Conservation (phyloP, 2,888 invertebrate species). For the Drosophila peninsularis region DNA sequence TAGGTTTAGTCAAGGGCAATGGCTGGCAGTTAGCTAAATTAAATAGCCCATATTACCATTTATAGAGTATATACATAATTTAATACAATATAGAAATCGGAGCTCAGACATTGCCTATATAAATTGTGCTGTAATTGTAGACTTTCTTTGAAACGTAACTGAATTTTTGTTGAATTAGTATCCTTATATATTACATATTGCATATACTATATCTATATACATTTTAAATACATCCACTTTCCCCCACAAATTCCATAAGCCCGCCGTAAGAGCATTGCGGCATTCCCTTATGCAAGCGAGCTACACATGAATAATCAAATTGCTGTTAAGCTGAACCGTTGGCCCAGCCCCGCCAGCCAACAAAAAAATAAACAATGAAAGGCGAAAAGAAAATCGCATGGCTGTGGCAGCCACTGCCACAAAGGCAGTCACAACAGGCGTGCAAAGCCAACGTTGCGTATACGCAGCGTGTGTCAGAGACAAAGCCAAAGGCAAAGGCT, state of each 20-base stretch:
- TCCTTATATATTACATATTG: no score
- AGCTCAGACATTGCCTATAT: no score
- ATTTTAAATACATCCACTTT: neutral
- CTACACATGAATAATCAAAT: conserved; percentile 67
- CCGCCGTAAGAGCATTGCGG: neutral
- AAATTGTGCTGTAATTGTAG: no score
- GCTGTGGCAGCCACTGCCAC: conserved; percentile 11
- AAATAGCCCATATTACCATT: neutral
- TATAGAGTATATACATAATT: no score
- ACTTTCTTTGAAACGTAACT: no score
- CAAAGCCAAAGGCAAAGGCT: neutral
- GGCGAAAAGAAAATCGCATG: conserved; percentile 9
- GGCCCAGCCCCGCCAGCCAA: conserved; percentile 19
- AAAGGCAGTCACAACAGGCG: conserved; percentile 9
- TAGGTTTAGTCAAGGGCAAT: no score
- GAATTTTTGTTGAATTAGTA: no score
- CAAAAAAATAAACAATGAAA: conserved; percentile 17
- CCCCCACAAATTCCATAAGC: neutral
- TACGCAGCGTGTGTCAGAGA: conserved; percentile 43
- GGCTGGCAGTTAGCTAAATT: no score
- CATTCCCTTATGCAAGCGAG: neutral
- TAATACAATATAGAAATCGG: no score
- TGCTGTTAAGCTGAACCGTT: conserved; percentile 24
- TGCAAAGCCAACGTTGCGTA: conserved; percentile 46
- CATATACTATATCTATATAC: neutral